Evolutionary conservation across 2,888 invertebrate genomes (phyloP).

Genomic region (Callyntrura guangdongensis): DNA sequence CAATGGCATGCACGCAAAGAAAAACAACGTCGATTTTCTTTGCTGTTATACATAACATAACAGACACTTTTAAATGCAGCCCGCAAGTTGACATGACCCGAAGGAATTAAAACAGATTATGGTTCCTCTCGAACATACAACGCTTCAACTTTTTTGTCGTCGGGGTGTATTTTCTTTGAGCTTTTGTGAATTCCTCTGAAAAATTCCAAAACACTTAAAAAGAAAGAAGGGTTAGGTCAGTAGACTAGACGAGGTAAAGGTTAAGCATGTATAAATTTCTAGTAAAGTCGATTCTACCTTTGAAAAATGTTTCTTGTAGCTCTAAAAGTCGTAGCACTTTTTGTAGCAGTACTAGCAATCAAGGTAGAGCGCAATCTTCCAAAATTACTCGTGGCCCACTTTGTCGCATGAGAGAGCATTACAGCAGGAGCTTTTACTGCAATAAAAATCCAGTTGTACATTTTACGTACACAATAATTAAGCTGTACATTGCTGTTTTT

Average conservation of each 20-base stretch:
- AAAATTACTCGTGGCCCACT: constrained; percentile 36
- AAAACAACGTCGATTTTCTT: neutral
- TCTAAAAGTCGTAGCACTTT: neutral
- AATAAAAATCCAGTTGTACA: constrained; percentile 21
- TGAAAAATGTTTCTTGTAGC: constrained; percentile 35
- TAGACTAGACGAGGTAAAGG: neutral
- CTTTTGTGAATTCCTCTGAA: neutral
- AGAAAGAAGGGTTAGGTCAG: neutral
- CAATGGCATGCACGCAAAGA: neutral
- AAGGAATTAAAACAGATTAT: constrained; percentile 19
- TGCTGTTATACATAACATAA: neutral
- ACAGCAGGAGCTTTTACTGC: constrained; percentile 4
- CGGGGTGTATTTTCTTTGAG: neutral
- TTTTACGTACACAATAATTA: neutral
- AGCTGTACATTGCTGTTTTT: neutral
- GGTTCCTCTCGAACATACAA: constrained; percentile 48
- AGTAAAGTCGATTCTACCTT: constrained; percentile 21
- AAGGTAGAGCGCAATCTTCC: constrained; percentile 28
- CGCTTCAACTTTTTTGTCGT: constrained; percentile 36
- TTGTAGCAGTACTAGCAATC: neutral
- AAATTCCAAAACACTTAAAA: constrained; percentile 10
- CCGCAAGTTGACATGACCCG: constrained; percentile 12
- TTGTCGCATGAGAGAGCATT: constrained; percentile 38
- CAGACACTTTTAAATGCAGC: neutral
- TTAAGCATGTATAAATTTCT: neutral